Conservation (phyloP, 2,888 invertebrate genomes). For the Schizaphis graminum region DNA sequence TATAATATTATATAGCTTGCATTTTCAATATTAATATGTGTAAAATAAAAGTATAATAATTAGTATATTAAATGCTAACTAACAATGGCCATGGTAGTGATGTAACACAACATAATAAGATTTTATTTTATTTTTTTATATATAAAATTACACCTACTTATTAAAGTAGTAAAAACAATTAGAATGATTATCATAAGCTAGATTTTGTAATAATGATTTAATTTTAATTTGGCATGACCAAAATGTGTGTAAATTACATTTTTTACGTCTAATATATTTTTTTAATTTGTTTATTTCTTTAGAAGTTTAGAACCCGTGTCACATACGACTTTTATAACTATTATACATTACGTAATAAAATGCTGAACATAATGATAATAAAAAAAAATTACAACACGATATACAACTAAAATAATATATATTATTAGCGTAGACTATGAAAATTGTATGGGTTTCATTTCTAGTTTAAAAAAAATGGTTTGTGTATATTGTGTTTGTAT, state of each 20-base stretch:
- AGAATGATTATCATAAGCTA: neutral
- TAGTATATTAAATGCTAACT: too few species aligned
- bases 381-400: neutral
- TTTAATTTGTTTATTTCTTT: neutral
- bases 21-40: neutral
- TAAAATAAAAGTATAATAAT: neutral
- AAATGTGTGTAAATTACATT: neutral
- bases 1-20: neutral
- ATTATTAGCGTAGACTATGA: neutral
- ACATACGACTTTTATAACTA: neutral
- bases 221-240: neutral
- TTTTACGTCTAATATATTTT: neutral
- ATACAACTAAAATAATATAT: neutral
- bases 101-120: neutral
- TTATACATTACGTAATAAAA: neutral
- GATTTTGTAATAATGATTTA: neutral
- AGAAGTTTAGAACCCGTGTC: too few species aligned
- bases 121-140: neutral
- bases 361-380: neutral
- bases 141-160: too few species aligned
- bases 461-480: neutral
- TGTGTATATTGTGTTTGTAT: neutral
- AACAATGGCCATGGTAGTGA: neutral
- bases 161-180: neutral
- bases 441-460: neutral